Evolutionary conservation across 2,113 vertebrate species (phyloP).

Genomic region (Tonatia bakeri): DNA sequence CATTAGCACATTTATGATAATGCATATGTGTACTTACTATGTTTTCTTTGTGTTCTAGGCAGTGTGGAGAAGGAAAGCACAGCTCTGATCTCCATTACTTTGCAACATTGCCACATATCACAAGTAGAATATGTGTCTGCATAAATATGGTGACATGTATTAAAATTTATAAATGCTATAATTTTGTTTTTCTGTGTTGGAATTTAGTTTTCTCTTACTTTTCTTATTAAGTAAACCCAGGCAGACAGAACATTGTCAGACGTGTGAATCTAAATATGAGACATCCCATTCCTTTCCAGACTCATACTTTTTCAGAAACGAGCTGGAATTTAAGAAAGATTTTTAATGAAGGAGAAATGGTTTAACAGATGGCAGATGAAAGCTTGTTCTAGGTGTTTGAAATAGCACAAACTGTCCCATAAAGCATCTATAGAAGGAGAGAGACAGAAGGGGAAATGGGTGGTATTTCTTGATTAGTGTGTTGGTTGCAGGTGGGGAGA

Average conservation of each 20-base stretch:
- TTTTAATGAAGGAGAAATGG: slow-evolving; percentile 64
- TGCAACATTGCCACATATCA: not conserved
- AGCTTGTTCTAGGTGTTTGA: slow-evolving; percentile 59
- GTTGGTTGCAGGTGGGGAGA: slow-evolving; percentile 29
- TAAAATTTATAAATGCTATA: not conserved
- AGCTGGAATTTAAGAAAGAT: slow-evolving; percentile 46
- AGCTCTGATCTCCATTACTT: not conserved
- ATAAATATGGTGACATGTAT: not conserved
- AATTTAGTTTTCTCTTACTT: not conserved
- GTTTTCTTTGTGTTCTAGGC: not conserved
- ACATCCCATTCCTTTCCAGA: slow-evolving; percentile 11
- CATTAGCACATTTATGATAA: not conserved
- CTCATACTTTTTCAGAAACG: slow-evolving; percentile 49
- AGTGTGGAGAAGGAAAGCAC: not conserved
- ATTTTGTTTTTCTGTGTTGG: not conserved
- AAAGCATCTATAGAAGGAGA: slow-evolving; percentile 51
- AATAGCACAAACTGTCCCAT: slow-evolving; percentile 62
- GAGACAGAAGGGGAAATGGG: slow-evolving; percentile 48
- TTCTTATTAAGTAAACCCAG: slow-evolving; percentile 23
- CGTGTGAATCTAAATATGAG: slow-evolving; percentile 22
- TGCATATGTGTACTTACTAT: not conserved
- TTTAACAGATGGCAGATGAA: slow-evolving; percentile 68
- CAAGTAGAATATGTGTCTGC: not conserved
- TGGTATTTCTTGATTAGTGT: slow-evolving; percentile 46
- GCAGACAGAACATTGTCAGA: not conserved